phyloP scores from a whole-genome alignment of 1,140 invertebrate species.

The Drosophila parabipectinata region DNA sequence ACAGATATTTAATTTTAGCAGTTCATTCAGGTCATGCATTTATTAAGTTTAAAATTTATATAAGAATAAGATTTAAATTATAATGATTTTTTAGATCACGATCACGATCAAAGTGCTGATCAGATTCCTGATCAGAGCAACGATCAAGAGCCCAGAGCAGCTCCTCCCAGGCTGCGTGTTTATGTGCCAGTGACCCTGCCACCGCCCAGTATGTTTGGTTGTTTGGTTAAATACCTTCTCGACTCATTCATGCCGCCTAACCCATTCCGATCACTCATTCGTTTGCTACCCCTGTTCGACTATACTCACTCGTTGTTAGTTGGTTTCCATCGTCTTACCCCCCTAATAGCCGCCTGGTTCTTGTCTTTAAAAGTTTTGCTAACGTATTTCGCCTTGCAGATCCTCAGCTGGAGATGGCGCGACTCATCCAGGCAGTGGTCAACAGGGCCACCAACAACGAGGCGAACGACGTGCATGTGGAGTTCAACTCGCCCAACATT shows the following conservation, averaged over 20 bases:
- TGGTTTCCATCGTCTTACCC: slow-evolving; percentile 12
- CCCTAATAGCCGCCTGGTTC: background rate
- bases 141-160: slow-evolving; percentile 35
- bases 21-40: background rate
- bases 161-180: slow-evolving; percentile 63
- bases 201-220: slow-evolving; percentile 60
- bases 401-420: slow-evolving; percentile 75
- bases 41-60: background rate
- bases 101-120: slow-evolving; percentile 23
- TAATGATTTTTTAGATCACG: slow-evolving; percentile 61
- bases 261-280: background rate
- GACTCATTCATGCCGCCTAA: slow-evolving; percentile 18
- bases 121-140: slow-evolving; percentile 10
- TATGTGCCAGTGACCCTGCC: slow-evolving; percentile 67
- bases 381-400: slow-evolving; percentile 47
- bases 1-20: background rate
- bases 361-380: background rate
- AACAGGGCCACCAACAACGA: slow-evolving; percentile 63
- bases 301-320: slow-evolving; percentile 8
- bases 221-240: slow-evolving; percentile 9
- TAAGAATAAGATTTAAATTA: slow-evolving; percentile 3
- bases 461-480: slow-evolving; percentile 64
- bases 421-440: slow-evolving; percentile 87
- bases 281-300: slow-evolving; percentile 8
- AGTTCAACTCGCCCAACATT: slow-evolving; percentile 76